Conservation (phyloP, 2,888 invertebrate species). For the Andrena hattorfiana region DNA sequence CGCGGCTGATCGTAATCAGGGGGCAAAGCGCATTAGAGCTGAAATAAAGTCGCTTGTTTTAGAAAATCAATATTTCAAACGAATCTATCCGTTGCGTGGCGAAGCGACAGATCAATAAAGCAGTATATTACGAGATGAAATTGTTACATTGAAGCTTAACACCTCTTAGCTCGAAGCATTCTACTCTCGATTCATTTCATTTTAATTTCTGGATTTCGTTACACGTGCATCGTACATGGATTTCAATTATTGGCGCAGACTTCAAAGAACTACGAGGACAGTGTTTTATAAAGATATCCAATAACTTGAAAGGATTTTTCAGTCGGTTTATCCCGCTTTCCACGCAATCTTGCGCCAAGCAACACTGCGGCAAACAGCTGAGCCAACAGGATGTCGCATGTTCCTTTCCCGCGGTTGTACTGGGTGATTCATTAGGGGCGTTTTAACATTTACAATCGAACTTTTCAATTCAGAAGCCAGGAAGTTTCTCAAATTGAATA, state of each 20-base stretch:
- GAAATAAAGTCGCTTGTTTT: slow-evolving; percentile 46
- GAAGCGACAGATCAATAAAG: not conserved
- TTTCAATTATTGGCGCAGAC: not conserved
- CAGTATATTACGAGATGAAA: not conserved
- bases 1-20: slow-evolving; percentile 6
- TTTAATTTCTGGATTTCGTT: too few relatives aligned
- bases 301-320: not conserved
- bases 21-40: slow-evolving; percentile 11
- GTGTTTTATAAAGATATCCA: not conserved
- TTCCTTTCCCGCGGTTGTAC: slow-evolving; percentile 1
- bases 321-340: slow-evolving; percentile 11
- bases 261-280: not conserved
- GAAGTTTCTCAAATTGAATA: not conserved
- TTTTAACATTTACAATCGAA: not conserved
- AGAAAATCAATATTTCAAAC: slow-evolving; percentile 48
- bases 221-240: too few relatives aligned
- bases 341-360: slow-evolving; percentile 16
- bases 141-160: not conserved
- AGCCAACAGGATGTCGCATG: slow-evolving; percentile 53
- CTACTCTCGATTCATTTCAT: too few relatives aligned
- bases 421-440: not conserved
- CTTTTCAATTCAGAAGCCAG: not conserved
- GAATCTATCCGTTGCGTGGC: not conserved
- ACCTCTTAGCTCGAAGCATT: too few relatives aligned
- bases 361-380: slow-evolving; percentile 42